Evolutionary conservation across 35 echinoderm and acorn worm species (phyloP).

Genomic region (Apostichopus japonicus): DNA sequence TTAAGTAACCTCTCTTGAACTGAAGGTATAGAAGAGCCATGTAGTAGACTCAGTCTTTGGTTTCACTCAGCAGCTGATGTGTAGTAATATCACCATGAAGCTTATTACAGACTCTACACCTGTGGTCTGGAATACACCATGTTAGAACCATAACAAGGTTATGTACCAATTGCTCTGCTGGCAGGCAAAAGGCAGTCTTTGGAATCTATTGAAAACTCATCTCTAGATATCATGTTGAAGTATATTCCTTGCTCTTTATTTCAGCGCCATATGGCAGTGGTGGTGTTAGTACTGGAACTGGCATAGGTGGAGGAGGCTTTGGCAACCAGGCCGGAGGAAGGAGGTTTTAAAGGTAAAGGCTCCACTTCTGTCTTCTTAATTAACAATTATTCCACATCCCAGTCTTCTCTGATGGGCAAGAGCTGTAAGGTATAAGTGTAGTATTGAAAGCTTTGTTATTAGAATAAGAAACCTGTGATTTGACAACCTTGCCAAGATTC

Average conservation of each 20-base stretch:
- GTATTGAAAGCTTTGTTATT: neutral
- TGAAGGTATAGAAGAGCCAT: no score
- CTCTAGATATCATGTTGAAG: neutral
- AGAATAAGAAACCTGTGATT: neutral
- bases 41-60: no score
- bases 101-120: no score
- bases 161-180: no score
- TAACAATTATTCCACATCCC: no score
- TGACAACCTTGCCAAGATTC: neutral
- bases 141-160: no score
- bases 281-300: neutral
- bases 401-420: no score
- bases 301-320: slow-evolving; percentile 37
- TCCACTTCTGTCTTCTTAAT: neutral
- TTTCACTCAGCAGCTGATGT: no score
- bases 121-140: no score
- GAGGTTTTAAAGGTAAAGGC: slow-evolving; percentile 35
- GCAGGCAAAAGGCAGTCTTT: neutral
- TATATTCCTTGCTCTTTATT: neutral
- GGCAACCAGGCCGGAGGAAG: slow-evolving; percentile 21
- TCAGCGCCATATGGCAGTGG: slow-evolving; percentile 39
- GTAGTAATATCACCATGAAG: no score
- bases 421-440: no score
- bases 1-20: no score
- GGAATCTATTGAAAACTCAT: neutral